Evolutionary conservation across 2,113 vertebrate genomes (phyloP).

Genomic region (Procavia capensis): DNA sequence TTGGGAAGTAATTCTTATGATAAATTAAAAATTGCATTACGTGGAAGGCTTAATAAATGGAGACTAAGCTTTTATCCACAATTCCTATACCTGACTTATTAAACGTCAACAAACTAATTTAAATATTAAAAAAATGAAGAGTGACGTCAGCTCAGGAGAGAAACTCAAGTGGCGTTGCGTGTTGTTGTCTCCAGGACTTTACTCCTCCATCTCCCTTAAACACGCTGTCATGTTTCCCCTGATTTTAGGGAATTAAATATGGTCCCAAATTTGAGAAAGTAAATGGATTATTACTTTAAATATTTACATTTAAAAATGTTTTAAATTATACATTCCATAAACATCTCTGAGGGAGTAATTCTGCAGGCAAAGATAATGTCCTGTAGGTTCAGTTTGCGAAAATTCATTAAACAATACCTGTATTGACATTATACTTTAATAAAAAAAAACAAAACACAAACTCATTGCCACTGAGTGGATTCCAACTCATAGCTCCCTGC

Average conservation of each 20-base stretch:
- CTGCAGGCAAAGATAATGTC: background rate
- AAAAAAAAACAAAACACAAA: no score
- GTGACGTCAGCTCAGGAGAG: background rate
- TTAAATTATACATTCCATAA: background rate
- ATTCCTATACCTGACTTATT: background rate
- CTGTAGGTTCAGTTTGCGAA: background rate
- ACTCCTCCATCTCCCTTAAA: background rate
- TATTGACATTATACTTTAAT: background rate
- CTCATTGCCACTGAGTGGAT: no score
- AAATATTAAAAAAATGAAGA: background rate
- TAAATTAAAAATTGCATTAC: background rate
- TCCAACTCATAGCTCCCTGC: no score
- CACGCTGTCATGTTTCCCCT: background rate
- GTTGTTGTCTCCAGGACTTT: background rate
- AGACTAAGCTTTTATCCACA: background rate
- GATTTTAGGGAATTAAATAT: background rate
- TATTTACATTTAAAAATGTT: background rate
- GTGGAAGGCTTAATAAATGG: background rate
- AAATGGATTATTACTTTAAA: background rate
- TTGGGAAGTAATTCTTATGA: conserved; percentile 95
- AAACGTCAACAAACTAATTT: background rate
- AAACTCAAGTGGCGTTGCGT: background rate
- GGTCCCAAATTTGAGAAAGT: background rate
- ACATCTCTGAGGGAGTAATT: background rate
- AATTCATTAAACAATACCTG: background rate